Evolutionary conservation across 2,888 invertebrate species (phyloP), one percentile per base, ranked within the genome.

Genomic region (Rhagonycha lutea): DNA sequence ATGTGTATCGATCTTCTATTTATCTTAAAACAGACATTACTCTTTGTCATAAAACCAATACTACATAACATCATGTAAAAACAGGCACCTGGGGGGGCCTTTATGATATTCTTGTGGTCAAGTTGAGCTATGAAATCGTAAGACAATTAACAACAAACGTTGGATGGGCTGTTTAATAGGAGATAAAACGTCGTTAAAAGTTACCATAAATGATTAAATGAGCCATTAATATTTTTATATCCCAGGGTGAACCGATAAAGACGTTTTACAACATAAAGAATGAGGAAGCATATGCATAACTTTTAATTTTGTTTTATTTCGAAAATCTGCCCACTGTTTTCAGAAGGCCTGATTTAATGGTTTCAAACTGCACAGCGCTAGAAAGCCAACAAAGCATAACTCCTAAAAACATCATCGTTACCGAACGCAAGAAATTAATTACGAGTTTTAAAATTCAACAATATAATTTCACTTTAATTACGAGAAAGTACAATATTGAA

Each of bases 381-480:
- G 47, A 47, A 47, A 47, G n/a, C 8, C 47, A 47, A 47, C 47
- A 47, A 47, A 47, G 47, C 47, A 47, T 47, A 47, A 47, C 47
- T 47, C 47, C 47, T 47, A 47, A 47, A 47, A 47, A 47, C n/a
- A 47, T 47, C 47, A 47, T 47, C 47, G 47, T 47, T 47, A 47
- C 47, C 47, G 47, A 47, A 47, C 47, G n/a, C 47, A 8, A 47
- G 47, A 47, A 47, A 47, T 47, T 47, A 47, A 47, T 47, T 47
- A 47, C 5, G 32, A 24, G 12, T 24, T 14, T 68, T 67, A 24
- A 72, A 32, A 61, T 67, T 72, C n/a, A 26, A 61, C 68, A 72
- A 68, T 28, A 7, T 28, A 72, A 72, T 68, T 68, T 72, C 72
- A 72, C 72, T 72, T 72, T 72, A 68, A 72, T 72, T 72, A 18